These are phyloP conservation scores for Dryoscopus gambensis DNA, from an alignment of 2,113 vertebrate genomes.

Conservation along the genomic window DNA sequence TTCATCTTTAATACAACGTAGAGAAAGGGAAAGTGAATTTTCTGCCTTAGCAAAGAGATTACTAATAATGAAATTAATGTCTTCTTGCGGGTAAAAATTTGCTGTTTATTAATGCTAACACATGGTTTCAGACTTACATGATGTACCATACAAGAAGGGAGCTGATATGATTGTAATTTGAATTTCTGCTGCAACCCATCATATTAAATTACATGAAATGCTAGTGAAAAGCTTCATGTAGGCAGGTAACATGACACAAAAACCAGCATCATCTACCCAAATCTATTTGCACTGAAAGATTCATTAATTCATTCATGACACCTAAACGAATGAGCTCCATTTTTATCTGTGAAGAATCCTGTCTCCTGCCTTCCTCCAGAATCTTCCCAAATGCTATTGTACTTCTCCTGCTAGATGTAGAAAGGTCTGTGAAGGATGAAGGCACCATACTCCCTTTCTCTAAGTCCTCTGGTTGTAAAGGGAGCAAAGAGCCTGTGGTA, in stretches of 20 bases:
- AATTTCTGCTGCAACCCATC: neutral
- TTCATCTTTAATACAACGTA: slow-evolving; percentile 41
- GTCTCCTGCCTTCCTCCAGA: neutral
- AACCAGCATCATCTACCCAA: neutral
- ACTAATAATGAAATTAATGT: slow-evolving; percentile 12
- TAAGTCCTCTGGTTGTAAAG: neutral
- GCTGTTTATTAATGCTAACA: neutral
- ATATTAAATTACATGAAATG: neutral
- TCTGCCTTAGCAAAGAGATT: slow-evolving; percentile 7
- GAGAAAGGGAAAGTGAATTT: neutral
- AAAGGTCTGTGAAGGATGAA: neutral
- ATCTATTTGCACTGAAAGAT: neutral
- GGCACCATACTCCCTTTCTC: neutral
- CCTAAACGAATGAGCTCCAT: neutral
- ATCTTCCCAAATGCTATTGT: neutral
- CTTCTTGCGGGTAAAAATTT: slow-evolving; percentile 27
- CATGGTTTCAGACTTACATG: slow-evolving; percentile 3
- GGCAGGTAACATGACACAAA: neutral
- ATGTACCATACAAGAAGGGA: neutral
- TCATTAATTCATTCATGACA: neutral
- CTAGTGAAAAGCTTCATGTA: neutral
- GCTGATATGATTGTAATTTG: neutral
- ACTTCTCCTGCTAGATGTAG: neutral
- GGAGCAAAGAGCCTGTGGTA: neutral
- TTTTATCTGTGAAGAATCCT: neutral